Percentiles rank a stretch among this genome's conserved stretches.
These are phyloP conservation scores for Drosophila jambulina DNA, from an alignment of 1,140 invertebrate genomes.

Conservation along the genomic window DNA sequence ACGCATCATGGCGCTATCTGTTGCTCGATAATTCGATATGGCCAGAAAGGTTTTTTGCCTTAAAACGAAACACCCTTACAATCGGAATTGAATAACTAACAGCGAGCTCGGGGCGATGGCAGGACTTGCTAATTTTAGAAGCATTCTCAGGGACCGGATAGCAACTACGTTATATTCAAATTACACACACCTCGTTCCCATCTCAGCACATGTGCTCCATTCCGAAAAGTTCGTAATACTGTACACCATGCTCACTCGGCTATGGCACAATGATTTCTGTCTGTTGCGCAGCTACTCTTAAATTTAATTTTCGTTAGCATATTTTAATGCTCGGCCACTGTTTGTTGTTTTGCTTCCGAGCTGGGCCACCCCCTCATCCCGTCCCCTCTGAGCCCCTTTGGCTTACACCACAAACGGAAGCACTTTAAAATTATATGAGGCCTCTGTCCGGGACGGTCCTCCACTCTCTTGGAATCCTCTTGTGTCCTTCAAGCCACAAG, in stretches of 20 bases:
- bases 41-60: slow-evolving; percentile 39
- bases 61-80: slow-evolving; percentile 42
- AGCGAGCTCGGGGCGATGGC: neutral
- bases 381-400: slow-evolving; percentile 13
- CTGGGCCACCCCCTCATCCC: slow-evolving; percentile 18
- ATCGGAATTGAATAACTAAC: neutral
- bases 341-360: slow-evolving; percentile 64
- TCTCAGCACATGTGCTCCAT: neutral
- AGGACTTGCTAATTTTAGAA: slow-evolving; percentile 39
- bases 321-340: slow-evolving; percentile 68
- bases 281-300: slow-evolving; percentile 58
- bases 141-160: slow-evolving; percentile 18
- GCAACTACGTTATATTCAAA: slow-evolving; percentile 17
- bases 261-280: slow-evolving; percentile 41
- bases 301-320: slow-evolving; percentile 72
- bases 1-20: slow-evolving; percentile 34
- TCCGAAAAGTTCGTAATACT: neutral
- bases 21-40: slow-evolving; percentile 52
- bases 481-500: slow-evolving; percentile 75
- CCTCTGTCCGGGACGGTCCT: slow-evolving; percentile 38
- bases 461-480: slow-evolving; percentile 38
- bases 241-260: neutral
- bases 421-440: slow-evolving; percentile 84
- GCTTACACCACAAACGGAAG: slow-evolving; percentile 76
- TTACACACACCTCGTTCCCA: neutral